Evolutionary conservation across 2,113 vertebrate genomes (phyloP).

Genomic region (Ophiodon elongatus): DNA sequence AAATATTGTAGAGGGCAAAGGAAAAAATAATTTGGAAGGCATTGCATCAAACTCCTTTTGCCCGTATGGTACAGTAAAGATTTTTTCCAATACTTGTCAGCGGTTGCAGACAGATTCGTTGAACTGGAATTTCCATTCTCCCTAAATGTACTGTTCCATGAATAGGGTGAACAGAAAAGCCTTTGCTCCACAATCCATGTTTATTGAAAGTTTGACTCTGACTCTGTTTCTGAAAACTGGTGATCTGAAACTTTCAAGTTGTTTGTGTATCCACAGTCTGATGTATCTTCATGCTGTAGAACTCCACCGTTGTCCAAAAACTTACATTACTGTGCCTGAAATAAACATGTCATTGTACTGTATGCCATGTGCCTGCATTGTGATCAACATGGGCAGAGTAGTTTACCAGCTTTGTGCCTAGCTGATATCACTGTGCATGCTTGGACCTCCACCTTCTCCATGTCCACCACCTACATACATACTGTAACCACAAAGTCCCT

Average conservation of each 20-base stretch:
- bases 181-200: not conserved
- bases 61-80: not conserved
- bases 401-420: not conserved
- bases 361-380: not conserved
- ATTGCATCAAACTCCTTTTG: not conserved
- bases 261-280: not conserved
- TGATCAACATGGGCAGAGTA: not conserved
- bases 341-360: not conserved
- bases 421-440: not conserved
- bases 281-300: not conserved
- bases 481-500: not conserved
- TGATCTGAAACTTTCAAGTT: not conserved
- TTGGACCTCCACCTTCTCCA: not conserved
- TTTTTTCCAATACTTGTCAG: not conserved
- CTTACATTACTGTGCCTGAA: not conserved
- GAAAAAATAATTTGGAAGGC: no score
- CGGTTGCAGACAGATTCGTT: not conserved
- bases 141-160: not conserved
- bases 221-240: not conserved
- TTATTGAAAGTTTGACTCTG: not conserved
- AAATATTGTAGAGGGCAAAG: not conserved
- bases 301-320: not conserved
- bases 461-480: not conserved
- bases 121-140: not conserved
- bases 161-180: not conserved